These are phyloP conservation scores for Eclectus roratus DNA, from an alignment of 2,113 vertebrate species.

Conservation along the genomic window DNA sequence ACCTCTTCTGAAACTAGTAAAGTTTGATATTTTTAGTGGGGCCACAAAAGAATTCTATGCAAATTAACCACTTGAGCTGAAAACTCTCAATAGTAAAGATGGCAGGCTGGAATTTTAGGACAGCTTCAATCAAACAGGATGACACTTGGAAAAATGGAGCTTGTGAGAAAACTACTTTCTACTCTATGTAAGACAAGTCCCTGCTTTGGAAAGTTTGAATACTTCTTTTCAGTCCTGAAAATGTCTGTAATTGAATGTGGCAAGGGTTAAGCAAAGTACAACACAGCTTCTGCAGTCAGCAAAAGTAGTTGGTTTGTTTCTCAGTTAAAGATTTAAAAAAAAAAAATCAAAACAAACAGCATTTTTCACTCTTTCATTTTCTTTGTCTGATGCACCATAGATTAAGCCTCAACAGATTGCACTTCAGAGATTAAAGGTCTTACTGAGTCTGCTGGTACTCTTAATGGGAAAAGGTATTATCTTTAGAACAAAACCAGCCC, in stretches of 20 bases:
- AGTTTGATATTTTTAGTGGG: not conserved
- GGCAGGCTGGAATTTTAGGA: not conserved
- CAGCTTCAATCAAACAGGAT: not conserved
- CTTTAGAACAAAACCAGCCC: not conserved
- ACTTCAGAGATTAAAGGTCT: not conserved
- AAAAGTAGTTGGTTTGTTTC: not conserved
- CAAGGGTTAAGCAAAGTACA: not conserved
- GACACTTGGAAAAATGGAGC: not conserved
- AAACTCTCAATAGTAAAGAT: not conserved
- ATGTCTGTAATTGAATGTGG: not conserved
- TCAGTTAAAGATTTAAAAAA: not conserved
- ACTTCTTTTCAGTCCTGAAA: not conserved
- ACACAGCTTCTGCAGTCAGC: not conserved
- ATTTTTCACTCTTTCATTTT: not conserved
- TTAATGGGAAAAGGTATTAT: not conserved
- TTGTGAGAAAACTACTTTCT: not conserved
- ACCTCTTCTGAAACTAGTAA: not conserved
- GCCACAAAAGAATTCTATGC: not conserved
- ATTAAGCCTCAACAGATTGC: not conserved
- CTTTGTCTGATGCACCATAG: not conserved
- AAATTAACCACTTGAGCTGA: not conserved
- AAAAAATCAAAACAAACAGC: not conserved
- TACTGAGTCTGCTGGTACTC: not conserved
- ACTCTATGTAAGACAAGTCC: not conserved
- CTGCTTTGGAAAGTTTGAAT: not conserved